Conservation (phyloP, 2,113 vertebrate genomes). For the Triplophysa siluroides region DNA sequence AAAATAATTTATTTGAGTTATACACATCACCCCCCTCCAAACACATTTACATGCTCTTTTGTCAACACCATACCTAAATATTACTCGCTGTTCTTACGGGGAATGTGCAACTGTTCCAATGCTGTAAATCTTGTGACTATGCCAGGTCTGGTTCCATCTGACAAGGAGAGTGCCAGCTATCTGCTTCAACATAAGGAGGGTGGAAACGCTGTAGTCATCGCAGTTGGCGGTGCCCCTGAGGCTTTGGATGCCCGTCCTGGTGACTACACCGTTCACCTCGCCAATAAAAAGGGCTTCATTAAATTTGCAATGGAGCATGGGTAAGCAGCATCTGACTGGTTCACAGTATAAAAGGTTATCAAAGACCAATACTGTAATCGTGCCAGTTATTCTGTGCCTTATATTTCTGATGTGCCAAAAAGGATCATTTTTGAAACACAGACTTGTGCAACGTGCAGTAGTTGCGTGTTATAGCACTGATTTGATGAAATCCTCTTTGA, state of each 20-base stretch:
- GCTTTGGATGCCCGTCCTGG: constrained; percentile 86
- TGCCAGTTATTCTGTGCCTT: constrained; percentile 16
- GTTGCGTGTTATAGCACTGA: neutral
- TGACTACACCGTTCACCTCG: constrained; percentile 77
- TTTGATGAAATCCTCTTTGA: constrained; percentile 1
- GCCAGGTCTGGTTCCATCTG: constrained; percentile 84
- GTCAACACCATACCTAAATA: too few relatives aligned
- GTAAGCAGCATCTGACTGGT: constrained; percentile 67
- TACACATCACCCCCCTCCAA: too few relatives aligned
- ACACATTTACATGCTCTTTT: too few relatives aligned
- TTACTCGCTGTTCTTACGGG: too few relatives aligned
- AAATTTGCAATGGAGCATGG: constrained; percentile 85
- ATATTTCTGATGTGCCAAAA: neutral
- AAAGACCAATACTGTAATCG: neutral
- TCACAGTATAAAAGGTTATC: neutral
- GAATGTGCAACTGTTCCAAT: neutral
- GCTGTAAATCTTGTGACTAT: neutral
- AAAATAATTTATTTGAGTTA: too few relatives aligned
- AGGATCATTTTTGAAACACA: neutral
- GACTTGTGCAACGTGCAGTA: constrained; percentile 18
- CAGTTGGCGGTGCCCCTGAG: constrained; percentile 86
- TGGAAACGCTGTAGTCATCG: constrained; percentile 80
- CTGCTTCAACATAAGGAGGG: constrained; percentile 69
- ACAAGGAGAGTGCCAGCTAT: constrained; percentile 80
- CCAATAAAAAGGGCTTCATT: constrained; percentile 89